Evolutionary conservation across 2,888 invertebrate genomes (phyloP), one percentile per base, ranked within the genome.

Genomic region (Diarsia brunnea): DNA sequence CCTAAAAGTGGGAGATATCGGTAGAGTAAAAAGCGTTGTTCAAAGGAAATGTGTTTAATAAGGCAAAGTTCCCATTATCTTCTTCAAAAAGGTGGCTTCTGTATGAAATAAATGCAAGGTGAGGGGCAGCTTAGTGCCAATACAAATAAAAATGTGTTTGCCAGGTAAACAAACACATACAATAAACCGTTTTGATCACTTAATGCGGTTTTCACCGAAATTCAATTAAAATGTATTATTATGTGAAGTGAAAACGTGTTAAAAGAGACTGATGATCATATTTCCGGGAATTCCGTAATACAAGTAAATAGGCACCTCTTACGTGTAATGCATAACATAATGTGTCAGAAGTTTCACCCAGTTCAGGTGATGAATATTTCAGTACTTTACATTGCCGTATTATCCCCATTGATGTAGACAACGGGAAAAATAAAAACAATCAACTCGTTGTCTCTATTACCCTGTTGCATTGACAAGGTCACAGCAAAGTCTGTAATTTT

Each of bases 271-370:
- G 16, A 10, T 38, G 51, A 53, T 53, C 10, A 45, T 73, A 58
- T 24, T 27, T 58, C 27, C 12, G n/a, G 2, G 2, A 53, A 55
- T 51, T 45, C 31, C 14, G 10, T n/a, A 51, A 45, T 16, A 58
- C 27, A 58, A 27, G 58, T 58, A 58, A 58, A 24, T 63, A 4
- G 14, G 12, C 38, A 16, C 16, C 3, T 19, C 21, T 70, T 27
- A 11, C 27, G 49, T 21, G 24, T n/a, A 16, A 31, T 21, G 47
- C 14, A 8, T 38, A 47, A 47, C 31, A 49, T 2, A 16, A 49
- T 1, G 11, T 19, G n/a, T 2, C 31, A 78, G 66, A 78, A 65
- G 51, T 51, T 31, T n/a, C 21, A 78, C 11, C 53, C 11, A 1
- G 60, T 31, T 31, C 19, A 31, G 31, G 10, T 60, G 11, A 19